These are phyloP conservation scores for Drosophila elegans DNA, from an alignment of 1,140 invertebrate species.

Conservation along the genomic window DNA sequence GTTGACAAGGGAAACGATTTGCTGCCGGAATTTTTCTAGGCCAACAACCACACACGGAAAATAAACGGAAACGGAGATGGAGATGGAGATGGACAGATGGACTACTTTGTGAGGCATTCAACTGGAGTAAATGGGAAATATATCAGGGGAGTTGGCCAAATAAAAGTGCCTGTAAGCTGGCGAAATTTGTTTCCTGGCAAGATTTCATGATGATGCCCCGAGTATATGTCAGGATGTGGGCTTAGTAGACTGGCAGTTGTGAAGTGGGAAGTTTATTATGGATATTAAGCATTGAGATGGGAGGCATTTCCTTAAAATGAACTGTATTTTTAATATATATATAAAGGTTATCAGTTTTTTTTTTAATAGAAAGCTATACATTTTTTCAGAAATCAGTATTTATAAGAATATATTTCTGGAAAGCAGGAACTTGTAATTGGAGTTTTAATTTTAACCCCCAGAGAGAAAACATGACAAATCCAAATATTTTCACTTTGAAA, in stretches of 20 bases:
- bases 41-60: conserved; percentile 32
- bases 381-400: too few species aligned
- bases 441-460: too few species aligned
- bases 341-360: too few species aligned
- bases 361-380: too few species aligned
- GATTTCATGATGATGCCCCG: conserved; percentile 18
- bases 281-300: not conserved
- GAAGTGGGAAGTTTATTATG: conserved; percentile 7
- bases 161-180: conserved; percentile 37
- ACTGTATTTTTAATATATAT: too few species aligned
- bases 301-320: not conserved
- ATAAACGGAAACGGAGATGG: conserved; percentile 13
- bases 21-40: conserved; percentile 36
- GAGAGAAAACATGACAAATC: too few species aligned
- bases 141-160: conserved; percentile 34
- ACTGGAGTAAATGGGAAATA: conserved; percentile 41
- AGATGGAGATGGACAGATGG: conserved; percentile 43
- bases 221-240: conserved; percentile 11
- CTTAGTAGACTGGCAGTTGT: not conserved
- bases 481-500: too few species aligned
- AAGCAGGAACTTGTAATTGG: too few species aligned
- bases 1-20: conserved; percentile 57
- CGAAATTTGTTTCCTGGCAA: conserved; percentile 37
- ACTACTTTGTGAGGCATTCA: conserved; percentile 57
- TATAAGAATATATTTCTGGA: too few species aligned